phyloP scores from a whole-genome alignment of 2,888 invertebrate genomes.

The Keiferia lycopersicella region DNA sequence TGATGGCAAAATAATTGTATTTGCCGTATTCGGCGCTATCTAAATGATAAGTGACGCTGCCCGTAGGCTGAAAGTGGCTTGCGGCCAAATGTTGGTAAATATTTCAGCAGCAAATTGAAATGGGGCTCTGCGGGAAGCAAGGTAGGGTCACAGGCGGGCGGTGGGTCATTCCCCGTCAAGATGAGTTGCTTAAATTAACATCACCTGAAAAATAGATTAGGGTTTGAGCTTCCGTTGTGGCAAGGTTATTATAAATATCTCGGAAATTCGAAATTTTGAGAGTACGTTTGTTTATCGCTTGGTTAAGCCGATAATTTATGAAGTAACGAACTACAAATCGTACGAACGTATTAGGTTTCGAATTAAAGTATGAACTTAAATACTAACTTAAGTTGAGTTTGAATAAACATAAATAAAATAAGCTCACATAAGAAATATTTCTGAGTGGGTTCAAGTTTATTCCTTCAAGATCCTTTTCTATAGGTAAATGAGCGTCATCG shows the following conservation, averaged over 20 bases:
- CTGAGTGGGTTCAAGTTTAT: too few relatives aligned
- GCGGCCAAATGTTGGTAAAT: slow-evolving; percentile 54
- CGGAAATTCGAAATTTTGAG: not conserved
- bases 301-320: not conserved
- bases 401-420: too few relatives aligned
- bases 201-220: slow-evolving; percentile 2
- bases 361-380: too few relatives aligned
- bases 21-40: not conserved
- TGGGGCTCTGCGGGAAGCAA: slow-evolving; percentile 34
- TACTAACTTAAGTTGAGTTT: too few relatives aligned
- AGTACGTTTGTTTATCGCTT: not conserved
- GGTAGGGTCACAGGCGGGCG: slow-evolving; percentile 22
- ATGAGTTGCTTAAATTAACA: slow-evolving; percentile 34
- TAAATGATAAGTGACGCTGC: slow-evolving; percentile 4
- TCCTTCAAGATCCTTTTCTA: not conserved
- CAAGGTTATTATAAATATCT: not conserved
- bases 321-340: too few relatives aligned
- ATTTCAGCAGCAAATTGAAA: slow-evolving; percentile 55
- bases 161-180: slow-evolving; percentile 28
- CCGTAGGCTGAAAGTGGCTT: slow-evolving; percentile 42
- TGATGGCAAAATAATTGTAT: not conserved
- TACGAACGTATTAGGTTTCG: too few relatives aligned
- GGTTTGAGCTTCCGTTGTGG: not conserved
- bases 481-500: not conserved
- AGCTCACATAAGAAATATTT: too few relatives aligned